phyloP scores from a whole-genome alignment of 2,797 vertebrate genomes.

The Helostoma temminkii region DNA sequence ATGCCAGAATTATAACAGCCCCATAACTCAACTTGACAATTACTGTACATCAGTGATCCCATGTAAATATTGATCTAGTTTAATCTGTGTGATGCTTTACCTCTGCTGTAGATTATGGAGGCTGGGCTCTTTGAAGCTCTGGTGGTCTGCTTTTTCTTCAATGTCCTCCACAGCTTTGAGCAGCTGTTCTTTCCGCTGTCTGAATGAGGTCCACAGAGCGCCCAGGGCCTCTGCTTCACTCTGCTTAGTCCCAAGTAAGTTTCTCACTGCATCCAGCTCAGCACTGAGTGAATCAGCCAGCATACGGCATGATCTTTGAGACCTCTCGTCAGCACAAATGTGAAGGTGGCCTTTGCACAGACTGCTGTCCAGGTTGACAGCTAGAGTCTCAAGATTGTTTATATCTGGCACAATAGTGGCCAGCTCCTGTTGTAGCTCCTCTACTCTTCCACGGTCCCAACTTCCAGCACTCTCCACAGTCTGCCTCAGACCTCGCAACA shows the following conservation, averaged over 20 bases:
- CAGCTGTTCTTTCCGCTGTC: constrained; percentile 90
- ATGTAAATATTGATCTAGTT: background rate
- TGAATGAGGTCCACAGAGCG: constrained; percentile 87
- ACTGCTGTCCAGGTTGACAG: constrained; percentile 86
- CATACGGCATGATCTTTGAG: constrained; percentile 89
- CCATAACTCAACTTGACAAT: background rate
- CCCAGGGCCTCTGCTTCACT: constrained; percentile 93
- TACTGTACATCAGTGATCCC: background rate
- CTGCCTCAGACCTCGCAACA: constrained; percentile 86
- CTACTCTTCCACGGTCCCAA: constrained; percentile 89
- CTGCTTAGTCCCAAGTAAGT: constrained; percentile 88
- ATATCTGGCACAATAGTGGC: constrained; percentile 83
- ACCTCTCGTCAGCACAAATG: constrained; percentile 82
- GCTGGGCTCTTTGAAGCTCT: constrained; percentile 88
- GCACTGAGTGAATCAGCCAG: constrained; percentile 86
- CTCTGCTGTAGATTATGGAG: constrained; percentile 92
- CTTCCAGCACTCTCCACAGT: constrained; percentile 89
- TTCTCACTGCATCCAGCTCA: constrained; percentile 90
- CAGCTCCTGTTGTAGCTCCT: constrained; percentile 89
- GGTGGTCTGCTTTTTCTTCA: constrained; percentile 92
- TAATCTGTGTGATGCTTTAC: constrained; percentile 70
- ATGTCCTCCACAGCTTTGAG: constrained; percentile 92
- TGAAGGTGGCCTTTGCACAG: constrained; percentile 93
- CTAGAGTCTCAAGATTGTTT: constrained; percentile 86
- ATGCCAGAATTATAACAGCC: background rate